Conservation (phyloP, 2,797 vertebrate species). For the Okamejei kenojei region DNA sequence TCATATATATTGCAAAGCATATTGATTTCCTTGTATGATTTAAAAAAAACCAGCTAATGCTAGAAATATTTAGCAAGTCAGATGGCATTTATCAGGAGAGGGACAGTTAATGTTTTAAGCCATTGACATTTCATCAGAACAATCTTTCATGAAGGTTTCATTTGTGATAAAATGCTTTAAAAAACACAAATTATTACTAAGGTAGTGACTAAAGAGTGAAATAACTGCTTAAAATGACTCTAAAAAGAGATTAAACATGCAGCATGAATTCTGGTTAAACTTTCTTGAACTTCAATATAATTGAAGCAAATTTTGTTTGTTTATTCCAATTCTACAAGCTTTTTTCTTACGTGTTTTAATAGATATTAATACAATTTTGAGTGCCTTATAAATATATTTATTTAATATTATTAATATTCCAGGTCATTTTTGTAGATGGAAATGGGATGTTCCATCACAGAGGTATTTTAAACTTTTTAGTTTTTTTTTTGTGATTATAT, state of each 20-base stretch:
- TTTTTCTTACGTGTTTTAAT: not conserved
- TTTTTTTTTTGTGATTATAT: conserved; percentile 15
- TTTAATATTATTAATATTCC: conserved; percentile 39
- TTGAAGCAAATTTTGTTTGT: not conserved
- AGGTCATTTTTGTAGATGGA: conserved; percentile 88
- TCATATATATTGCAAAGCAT: not conserved
- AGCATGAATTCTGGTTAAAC: conserved; percentile 6
- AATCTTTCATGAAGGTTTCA: not conserved
- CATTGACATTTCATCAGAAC: no score
- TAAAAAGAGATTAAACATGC: not conserved
- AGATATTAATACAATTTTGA: not conserved
- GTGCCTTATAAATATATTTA: conserved; percentile 1
- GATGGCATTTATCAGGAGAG: no score
- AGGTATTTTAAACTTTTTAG: conserved; percentile 57
- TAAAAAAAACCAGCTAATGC: no score
- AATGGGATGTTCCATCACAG: conserved; percentile 84
- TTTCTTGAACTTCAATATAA: not conserved
- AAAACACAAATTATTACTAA: not conserved
- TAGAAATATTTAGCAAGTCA: no score
- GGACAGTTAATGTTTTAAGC: no score
- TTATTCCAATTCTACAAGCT: no score
- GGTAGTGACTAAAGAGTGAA: not conserved
- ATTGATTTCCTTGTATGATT: not conserved
- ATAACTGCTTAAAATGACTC: not conserved
- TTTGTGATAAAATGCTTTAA: not conserved